phyloP scores from a whole-genome alignment of 2,113 vertebrate genomes.

The Lampris incognitus region DNA sequence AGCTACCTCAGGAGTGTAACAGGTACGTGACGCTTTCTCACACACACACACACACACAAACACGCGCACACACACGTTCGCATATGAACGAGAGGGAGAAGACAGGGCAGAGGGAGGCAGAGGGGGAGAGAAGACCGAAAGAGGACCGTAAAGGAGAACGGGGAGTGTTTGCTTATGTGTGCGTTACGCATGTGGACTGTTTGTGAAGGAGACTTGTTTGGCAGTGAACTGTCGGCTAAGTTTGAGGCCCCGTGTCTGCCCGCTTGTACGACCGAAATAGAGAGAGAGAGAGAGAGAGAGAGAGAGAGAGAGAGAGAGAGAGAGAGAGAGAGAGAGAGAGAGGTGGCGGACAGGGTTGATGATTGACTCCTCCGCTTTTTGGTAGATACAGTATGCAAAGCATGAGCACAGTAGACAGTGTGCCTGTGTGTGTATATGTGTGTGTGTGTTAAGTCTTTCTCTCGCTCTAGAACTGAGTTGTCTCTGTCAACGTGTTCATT shows the following conservation, averaged over 20 bases:
- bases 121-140: background rate
- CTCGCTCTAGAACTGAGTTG: conserved; percentile 31
- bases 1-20: conserved; percentile 99
- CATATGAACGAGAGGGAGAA: conserved; percentile 48
- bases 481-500: conserved; percentile 34
- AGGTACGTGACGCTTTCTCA: conserved; percentile 86
- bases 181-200: conserved; percentile 43
- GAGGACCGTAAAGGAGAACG: conserved; percentile 19
- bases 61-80: conserved; percentile 23
- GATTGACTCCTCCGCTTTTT: conserved; percentile 59
- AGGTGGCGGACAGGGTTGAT: conserved; percentile 51
- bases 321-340: conserved; percentile 34
- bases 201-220: conserved; percentile 7
- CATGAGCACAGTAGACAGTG: background rate
- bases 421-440: conserved; percentile 10
- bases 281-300: background rate
- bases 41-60: conserved; percentile 29
- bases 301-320: conserved; percentile 27
- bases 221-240: conserved; percentile 27
- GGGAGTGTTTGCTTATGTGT: conserved; percentile 20
- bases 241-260: conserved; percentile 22
- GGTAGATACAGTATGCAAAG: conserved; percentile 47
- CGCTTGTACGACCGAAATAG: conserved; percentile 30
- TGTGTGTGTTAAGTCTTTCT: background rate
- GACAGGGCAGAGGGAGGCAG: conserved; percentile 38